phyloP scores from a whole-genome alignment of 2,113 vertebrate genomes.

The Lagopus muta region DNA sequence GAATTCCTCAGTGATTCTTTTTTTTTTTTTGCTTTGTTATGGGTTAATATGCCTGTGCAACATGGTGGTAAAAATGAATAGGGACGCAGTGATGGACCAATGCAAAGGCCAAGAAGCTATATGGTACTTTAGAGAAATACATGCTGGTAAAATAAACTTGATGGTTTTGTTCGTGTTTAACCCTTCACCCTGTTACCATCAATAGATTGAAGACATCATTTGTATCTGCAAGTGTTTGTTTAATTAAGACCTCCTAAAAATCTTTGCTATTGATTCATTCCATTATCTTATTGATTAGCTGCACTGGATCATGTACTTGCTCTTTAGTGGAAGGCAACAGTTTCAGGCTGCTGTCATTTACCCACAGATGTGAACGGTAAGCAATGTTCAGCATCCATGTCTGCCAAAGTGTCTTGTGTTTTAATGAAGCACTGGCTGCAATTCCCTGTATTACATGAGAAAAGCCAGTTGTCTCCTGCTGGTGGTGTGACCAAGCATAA shows the following conservation, averaged over 20 bases:
- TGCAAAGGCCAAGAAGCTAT: conserved; percentile 64
- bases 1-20: conserved; percentile 68
- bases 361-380: conserved; percentile 78
- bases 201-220: conserved; percentile 95
- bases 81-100: conserved; percentile 62
- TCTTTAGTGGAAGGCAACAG: conserved; percentile 81
- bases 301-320: conserved; percentile 82
- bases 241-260: conserved; percentile 97
- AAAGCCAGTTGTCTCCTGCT: conserved; percentile 68
- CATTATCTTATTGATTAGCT: conserved; percentile 90
- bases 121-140: conserved; percentile 71
- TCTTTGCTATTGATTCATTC: conserved; percentile 94
- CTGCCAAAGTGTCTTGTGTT: conserved; percentile 73
- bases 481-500: conserved; percentile 70
- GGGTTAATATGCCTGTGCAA: conserved; percentile 69
- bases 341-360: conserved; percentile 75
- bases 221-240: conserved; percentile 96
- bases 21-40: conserved; percentile 39
- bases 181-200: conserved; percentile 84
- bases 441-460: conserved; percentile 64
- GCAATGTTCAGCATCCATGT: conserved; percentile 70
- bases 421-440: conserved; percentile 74
- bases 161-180: conserved; percentile 83
- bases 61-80: conserved; percentile 61
- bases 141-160: conserved; percentile 80